phyloP scores from a whole-genome alignment of 2,888 invertebrate species.

The Dromius quadrimaculatus region DNA sequence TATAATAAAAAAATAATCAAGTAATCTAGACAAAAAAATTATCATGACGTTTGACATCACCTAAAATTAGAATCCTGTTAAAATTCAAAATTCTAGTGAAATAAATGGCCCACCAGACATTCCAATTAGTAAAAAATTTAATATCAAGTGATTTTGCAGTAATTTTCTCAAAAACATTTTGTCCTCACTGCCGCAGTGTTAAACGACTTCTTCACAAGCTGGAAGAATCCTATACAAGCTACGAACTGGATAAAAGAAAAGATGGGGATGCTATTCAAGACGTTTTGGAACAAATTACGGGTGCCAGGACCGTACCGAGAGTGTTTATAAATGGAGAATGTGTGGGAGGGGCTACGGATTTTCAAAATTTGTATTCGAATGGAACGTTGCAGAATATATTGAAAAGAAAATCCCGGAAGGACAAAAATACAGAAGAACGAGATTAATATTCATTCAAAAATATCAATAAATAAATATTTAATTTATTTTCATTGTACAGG shows the following conservation, averaged over 20 bases:
- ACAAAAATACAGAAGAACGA: too few species aligned
- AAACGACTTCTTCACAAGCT: conserved; percentile 29
- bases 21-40: conserved; percentile 3
- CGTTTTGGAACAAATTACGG: conserved; percentile 38
- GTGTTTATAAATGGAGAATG: conserved; percentile 43
- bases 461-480: too few species aligned
- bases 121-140: conserved; percentile 16
- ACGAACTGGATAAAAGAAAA: conserved; percentile 38
- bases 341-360: conserved; percentile 46
- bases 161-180: conserved; percentile 49
- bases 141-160: conserved; percentile 37
- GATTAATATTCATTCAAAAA: too few species aligned
- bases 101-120: not conserved
- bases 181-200: conserved; percentile 35
- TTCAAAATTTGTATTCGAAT: conserved; percentile 28
- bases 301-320: conserved; percentile 49
- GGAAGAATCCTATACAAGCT: conserved; percentile 20
- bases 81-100: conserved; percentile 16
- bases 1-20: not conserved
- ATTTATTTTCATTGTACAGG: too few species aligned
- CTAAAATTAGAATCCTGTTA: too few species aligned
- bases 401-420: too few species aligned
- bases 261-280: conserved; percentile 42
- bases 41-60: not conserved
- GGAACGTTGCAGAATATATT: conserved; percentile 11